These are phyloP conservation scores for Ellobium chinense DNA, from an alignment of 2,888 invertebrate species.

Conservation along the genomic window DNA sequence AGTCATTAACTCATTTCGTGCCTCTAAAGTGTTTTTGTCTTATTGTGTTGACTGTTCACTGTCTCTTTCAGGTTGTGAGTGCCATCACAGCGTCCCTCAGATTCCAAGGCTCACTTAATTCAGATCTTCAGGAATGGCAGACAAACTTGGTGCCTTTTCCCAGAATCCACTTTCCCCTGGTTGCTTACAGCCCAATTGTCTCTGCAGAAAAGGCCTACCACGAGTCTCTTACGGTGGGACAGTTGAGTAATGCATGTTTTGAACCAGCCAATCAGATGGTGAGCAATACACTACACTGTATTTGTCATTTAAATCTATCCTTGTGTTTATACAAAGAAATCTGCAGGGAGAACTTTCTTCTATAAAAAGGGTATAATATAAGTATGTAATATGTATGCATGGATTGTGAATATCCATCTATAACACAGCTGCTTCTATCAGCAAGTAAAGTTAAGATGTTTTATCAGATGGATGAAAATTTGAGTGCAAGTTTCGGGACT, in stretches of 20 bases:
- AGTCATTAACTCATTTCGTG: too few relatives aligned
- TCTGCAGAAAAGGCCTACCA: constrained; percentile 52
- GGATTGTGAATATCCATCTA: too few relatives aligned
- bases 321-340: too few relatives aligned
- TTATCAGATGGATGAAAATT: too few relatives aligned
- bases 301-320: too few relatives aligned
- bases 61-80: constrained; percentile 32
- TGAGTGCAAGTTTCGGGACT: too few relatives aligned
- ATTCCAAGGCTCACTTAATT: constrained; percentile 47
- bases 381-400: too few relatives aligned
- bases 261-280: constrained; percentile 50
- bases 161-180: constrained; percentile 45
- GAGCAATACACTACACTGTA: too few relatives aligned
- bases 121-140: constrained; percentile 38
- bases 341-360: too few relatives aligned
- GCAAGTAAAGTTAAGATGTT: too few relatives aligned
- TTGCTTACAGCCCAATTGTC: constrained; percentile 34
- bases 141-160: constrained; percentile 45
- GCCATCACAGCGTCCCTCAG: constrained; percentile 45
- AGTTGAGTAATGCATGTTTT: constrained; percentile 48
- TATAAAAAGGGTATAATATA: too few relatives aligned
- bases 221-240: constrained; percentile 42
- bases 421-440: too few relatives aligned
- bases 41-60: neutral
- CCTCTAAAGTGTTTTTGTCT: neutral